phyloP scores from a whole-genome alignment of 2,113 vertebrate genomes.

The Chlorodrepanis virens region DNA sequence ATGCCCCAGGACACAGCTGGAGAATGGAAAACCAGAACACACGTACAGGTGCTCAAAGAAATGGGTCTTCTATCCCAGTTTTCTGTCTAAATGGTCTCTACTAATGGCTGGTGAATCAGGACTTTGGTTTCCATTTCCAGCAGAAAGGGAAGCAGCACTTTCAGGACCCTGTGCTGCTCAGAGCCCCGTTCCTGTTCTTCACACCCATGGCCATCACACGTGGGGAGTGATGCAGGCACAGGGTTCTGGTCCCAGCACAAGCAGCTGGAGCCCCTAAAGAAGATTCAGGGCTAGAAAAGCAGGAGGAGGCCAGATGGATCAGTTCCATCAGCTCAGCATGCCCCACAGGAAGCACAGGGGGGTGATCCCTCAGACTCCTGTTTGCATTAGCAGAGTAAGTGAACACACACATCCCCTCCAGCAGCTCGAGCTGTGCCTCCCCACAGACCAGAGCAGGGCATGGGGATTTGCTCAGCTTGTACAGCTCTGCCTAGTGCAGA shows the following conservation, averaged over 20 bases:
- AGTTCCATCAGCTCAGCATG: not conserved
- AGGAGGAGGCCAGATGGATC: not conserved
- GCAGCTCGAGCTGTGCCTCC: not conserved
- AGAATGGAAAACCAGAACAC: not conserved
- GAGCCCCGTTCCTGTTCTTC: not conserved
- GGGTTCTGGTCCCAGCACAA: not conserved
- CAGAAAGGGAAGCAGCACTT: not conserved
- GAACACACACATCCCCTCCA: not conserved
- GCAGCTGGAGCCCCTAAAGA: not conserved
- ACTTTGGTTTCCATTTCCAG: not conserved
- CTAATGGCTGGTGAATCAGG: not conserved
- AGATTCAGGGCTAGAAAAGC: not conserved
- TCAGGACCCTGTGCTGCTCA: not conserved
- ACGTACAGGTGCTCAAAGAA: not conserved
- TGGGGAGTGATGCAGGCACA: not conserved
- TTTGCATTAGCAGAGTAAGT: not conserved
- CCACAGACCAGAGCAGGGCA: not conserved
- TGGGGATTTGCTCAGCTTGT: not conserved
- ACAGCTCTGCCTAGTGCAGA: not conserved
- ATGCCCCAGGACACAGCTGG: not conserved
- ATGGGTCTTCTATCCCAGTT: not conserved
- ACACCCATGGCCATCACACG: fast-evolving
- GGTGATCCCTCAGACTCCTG: not conserved
- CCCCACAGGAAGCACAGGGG: not conserved
- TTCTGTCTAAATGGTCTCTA: not conserved